These are phyloP conservation scores for Notolepis coatsorum DNA, from an alignment of 2,797 vertebrate genomes.

Conservation along the genomic window DNA sequence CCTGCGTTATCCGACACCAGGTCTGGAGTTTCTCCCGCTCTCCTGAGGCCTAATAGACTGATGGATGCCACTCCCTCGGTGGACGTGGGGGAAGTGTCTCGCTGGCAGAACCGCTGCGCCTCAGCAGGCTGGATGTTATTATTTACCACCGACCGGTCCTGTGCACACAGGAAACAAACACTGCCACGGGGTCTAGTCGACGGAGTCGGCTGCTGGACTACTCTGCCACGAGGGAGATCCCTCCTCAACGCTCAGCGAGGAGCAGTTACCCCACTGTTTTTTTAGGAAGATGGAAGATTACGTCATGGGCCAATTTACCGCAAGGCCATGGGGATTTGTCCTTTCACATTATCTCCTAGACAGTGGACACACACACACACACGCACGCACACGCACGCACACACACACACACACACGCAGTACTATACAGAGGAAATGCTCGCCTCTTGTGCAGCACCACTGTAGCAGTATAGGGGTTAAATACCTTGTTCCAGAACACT, in stretches of 20 bases:
- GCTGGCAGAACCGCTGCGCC: conserved; percentile 44
- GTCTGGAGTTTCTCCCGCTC: conserved; percentile 18
- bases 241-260: background rate
- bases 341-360: too few species aligned
- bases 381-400: too few species aligned
- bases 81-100: conserved; percentile 49
- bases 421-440: too few species aligned
- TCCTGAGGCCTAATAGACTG: background rate
- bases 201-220: conserved; percentile 5
- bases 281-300: too few species aligned
- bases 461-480: too few species aligned
- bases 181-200: conserved; percentile 48
- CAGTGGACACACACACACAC: too few species aligned
- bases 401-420: too few species aligned
- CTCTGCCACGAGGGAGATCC: background rate
- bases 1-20: conserved; percentile 36
- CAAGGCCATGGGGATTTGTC: too few species aligned
- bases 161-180: conserved; percentile 32
- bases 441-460: too few species aligned
- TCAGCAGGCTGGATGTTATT: conserved; percentile 64
- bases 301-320: too few species aligned
- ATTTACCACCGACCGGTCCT: conserved; percentile 45
- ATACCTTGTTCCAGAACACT: too few species aligned
- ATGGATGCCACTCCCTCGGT: conserved; percentile 42
- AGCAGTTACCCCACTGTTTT: too few species aligned